phyloP scores from a whole-genome alignment of 2,888 invertebrate genomes.

The Antitype chi region DNA sequence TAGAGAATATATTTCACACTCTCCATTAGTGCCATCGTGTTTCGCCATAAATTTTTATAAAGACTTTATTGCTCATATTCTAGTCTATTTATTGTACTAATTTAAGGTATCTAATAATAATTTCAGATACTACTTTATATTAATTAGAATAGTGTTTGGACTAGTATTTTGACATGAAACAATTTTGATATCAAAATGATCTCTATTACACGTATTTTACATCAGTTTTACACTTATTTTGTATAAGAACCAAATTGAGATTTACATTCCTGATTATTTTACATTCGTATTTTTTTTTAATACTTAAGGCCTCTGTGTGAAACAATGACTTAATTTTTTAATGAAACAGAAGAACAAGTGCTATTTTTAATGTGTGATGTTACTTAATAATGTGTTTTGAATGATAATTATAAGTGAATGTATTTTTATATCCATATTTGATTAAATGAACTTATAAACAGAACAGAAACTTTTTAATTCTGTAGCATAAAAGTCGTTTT shows the following conservation, averaged over 20 bases:
- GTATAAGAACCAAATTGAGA: conserved; percentile 74
- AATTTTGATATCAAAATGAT: conserved; percentile 70
- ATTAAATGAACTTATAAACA: conserved; percentile 72
- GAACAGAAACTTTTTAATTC: conserved; percentile 40
- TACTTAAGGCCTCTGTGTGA: conserved; percentile 54
- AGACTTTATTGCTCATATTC: conserved; percentile 89
- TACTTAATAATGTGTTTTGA: conserved; percentile 72
- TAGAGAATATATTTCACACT: conserved; percentile 61
- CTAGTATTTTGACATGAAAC: conserved; percentile 61
- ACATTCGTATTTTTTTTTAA: conserved; percentile 64
- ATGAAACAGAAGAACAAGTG: conserved; percentile 57
- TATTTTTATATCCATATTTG: conserved; percentile 80
- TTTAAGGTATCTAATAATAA: conserved; percentile 61
- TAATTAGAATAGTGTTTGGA: conserved; percentile 62
- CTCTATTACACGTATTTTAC: conserved; percentile 71
- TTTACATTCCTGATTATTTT: conserved; percentile 80
- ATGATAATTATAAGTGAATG: conserved; percentile 72
- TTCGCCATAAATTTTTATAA: conserved; percentile 83
- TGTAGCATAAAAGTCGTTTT: background rate
- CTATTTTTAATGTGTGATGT: conserved; percentile 75
- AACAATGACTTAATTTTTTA: conserved; percentile 55
- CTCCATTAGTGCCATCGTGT: conserved; percentile 82
- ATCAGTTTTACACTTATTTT: conserved; percentile 67
- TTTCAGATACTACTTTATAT: conserved; percentile 60
- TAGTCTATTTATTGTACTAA: conserved; percentile 85